Evolutionary conservation across 2,888 invertebrate species (phyloP).

Genomic region (Byasa hedistus): DNA sequence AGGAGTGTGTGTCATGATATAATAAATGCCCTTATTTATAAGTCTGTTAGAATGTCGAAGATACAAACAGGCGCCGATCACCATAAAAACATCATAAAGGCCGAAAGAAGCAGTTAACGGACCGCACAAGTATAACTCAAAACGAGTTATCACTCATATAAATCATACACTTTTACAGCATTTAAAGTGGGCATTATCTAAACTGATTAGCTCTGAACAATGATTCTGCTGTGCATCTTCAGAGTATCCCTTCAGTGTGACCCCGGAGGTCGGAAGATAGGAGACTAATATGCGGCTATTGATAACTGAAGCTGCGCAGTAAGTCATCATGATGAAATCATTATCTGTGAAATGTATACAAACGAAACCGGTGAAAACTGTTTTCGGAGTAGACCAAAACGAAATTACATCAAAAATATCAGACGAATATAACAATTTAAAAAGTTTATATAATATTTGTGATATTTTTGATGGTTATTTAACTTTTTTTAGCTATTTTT

Average conservation of each 20-base stretch:
- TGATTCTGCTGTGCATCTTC: constrained; percentile 51
- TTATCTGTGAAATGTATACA: constrained; percentile 16
- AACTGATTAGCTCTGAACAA: constrained; percentile 59
- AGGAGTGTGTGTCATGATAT: neutral
- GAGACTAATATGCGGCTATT: constrained; percentile 37
- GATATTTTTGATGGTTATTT: too few species aligned
- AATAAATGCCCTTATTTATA: neutral
- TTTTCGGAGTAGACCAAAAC: too few species aligned
- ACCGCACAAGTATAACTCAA: constrained; percentile 40
- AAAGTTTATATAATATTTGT: too few species aligned
- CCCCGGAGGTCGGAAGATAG: constrained; percentile 57
- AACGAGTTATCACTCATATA: constrained; percentile 56
- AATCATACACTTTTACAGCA: constrained; percentile 69
- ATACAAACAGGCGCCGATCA: constrained; percentile 31
- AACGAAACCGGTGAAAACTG: constrained; percentile 6
- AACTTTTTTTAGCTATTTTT: too few species aligned
- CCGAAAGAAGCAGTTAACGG: constrained; percentile 33
- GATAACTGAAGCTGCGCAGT: constrained; percentile 24
- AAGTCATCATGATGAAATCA: constrained; percentile 23
- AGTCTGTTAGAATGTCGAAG: neutral
- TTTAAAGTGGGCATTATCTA: constrained; percentile 69
- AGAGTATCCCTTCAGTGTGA: constrained; percentile 51
- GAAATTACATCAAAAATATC: too few species aligned
- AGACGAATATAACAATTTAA: too few species aligned
- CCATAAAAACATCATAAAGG: constrained; percentile 32